These are phyloP conservation scores for Mormyrus proboscirostris DNA, from an alignment of 2,797 vertebrate genomes.

Conservation along the genomic window DNA sequence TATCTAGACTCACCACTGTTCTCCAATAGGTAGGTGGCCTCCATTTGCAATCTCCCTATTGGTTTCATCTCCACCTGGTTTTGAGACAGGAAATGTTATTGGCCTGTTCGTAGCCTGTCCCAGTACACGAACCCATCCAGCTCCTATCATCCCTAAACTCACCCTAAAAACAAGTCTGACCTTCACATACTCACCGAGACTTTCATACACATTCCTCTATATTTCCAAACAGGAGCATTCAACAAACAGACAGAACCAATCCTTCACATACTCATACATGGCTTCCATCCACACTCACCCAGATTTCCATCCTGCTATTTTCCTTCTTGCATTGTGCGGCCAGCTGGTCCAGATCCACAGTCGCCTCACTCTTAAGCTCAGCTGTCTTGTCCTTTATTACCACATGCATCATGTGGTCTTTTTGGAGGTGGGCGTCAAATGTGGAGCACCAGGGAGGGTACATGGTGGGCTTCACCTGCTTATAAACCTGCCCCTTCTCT, in stretches of 20 bases:
- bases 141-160: neutral
- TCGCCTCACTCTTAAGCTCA: constrained; percentile 83
- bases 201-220: neutral
- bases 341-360: constrained; percentile 76
- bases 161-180: neutral
- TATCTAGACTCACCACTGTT: constrained; percentile 74
- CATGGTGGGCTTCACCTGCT: constrained; percentile 97
- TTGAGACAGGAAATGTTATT: neutral
- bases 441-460: constrained; percentile 94
- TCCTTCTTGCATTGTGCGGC: constrained; percentile 86
- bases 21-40: constrained; percentile 90
- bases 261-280: neutral
- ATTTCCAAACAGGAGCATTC: neutral
- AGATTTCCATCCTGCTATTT: constrained; percentile 86
- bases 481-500: constrained; percentile 87
- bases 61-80: constrained; percentile 70
- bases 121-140: neutral
- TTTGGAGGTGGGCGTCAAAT: constrained; percentile 87
- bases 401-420: constrained; percentile 87
- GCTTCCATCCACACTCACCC: constrained; percentile 61
- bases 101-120: neutral
- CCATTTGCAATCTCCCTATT: constrained; percentile 90
- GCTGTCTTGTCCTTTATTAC: constrained; percentile 85
- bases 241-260: neutral
- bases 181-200: constrained; percentile 15